These are phyloP conservation scores for Muscicapa striata DNA, from an alignment of 2,797 vertebrate species.

Conservation along the genomic window DNA sequence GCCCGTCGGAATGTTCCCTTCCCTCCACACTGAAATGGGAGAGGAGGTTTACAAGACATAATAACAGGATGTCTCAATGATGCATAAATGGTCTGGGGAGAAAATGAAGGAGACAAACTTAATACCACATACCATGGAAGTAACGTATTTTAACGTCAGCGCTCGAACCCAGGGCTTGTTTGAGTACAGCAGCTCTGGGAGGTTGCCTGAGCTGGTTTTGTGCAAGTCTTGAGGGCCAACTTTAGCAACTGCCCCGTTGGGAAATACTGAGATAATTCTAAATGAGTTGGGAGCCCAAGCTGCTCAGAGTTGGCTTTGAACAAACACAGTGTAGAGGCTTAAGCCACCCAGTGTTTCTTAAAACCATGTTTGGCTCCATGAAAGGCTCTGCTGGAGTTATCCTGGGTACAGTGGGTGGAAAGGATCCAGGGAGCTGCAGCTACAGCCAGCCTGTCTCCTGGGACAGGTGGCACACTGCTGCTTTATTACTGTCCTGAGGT, in stretches of 20 bases:
- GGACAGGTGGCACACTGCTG: neutral
- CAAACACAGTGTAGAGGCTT: neutral
- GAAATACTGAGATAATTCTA: neutral
- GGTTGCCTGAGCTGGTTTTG: neutral
- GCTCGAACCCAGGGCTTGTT: neutral
- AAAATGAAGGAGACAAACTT: slow-evolving; percentile 43
- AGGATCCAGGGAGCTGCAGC: neutral
- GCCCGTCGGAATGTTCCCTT: neutral
- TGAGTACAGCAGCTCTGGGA: slow-evolving; percentile 1
- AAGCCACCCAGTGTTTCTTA: neutral
- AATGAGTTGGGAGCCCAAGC: neutral
- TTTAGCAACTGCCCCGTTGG: neutral
- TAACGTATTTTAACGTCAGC: neutral
- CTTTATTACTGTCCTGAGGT: neutral
- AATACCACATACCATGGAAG: neutral
- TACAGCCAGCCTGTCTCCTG: neutral
- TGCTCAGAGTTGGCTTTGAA: neutral
- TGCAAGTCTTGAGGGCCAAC: neutral
- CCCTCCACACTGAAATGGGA: slow-evolving; percentile 26
- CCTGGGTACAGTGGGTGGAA: neutral
- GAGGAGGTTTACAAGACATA: slow-evolving; percentile 41
- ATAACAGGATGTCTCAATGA: slow-evolving; percentile 52
- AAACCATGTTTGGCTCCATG: neutral
- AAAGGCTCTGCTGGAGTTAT: neutral
- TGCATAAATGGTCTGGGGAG: slow-evolving; percentile 44